Conservation (phyloP, 2,113 vertebrate species). For the Campylorhamphus procurvoides region DNA sequence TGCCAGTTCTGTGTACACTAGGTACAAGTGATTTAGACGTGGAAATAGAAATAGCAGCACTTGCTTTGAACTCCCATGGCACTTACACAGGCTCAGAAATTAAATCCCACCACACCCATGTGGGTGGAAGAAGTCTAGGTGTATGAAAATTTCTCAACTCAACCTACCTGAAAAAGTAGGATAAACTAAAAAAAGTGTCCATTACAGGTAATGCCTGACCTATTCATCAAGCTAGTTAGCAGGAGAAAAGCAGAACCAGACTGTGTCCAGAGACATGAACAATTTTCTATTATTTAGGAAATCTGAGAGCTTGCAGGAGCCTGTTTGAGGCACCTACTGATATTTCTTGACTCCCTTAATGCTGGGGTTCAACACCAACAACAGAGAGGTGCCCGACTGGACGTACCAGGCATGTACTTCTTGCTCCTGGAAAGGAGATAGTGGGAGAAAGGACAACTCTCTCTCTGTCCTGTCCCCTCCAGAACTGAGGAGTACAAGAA, state of each 20-base stretch:
- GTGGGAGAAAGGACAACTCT: not conserved
- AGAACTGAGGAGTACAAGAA: not conserved
- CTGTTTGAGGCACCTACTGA: not conserved
- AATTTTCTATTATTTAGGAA: not conserved
- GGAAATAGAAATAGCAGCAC: slow-evolving; percentile 2
- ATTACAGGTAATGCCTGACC: not conserved
- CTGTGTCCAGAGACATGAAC: not conserved
- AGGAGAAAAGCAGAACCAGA: slow-evolving; percentile 1
- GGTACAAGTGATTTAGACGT: not conserved
- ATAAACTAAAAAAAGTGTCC: not conserved
- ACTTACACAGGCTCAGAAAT: slow-evolving; percentile 13
- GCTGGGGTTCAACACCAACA: not conserved
- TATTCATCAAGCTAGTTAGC: not conserved
- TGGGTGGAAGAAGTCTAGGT: slow-evolving; percentile 20
- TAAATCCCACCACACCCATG: slow-evolving; percentile 48
- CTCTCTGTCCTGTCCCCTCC: not conserved
- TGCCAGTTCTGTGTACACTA: not conserved
- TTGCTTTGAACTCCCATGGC: slow-evolving; percentile 37
- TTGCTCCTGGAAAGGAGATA: not conserved
- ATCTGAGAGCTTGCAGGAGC: not conserved
- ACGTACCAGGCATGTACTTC: not conserved
- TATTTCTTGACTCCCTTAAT: not conserved
- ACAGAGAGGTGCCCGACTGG: not conserved
- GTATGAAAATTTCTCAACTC: slow-evolving; percentile 38
- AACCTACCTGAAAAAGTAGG: slow-evolving; percentile 46